Percentiles rank a stretch among this genome's conserved stretches.
Evolutionary conservation across 2,797 vertebrate species (phyloP).

Genomic region (Australoheros facetus): DNA sequence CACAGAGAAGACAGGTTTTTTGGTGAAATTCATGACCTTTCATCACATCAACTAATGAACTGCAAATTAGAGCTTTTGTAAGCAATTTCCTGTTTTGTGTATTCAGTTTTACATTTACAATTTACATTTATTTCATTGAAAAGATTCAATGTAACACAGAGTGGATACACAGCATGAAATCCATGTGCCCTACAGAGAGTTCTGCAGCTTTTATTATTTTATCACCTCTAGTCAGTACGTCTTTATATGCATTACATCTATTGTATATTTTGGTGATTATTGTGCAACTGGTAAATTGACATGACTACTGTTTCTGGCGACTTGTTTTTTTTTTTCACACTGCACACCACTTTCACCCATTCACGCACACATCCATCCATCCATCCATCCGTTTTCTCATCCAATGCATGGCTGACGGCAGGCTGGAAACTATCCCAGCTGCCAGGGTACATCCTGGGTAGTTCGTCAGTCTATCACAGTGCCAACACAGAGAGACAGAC

Average conservation of each 20-base stretch:
- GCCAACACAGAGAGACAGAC: not conserved
- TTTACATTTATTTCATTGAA: not conserved
- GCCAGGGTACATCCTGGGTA: not conserved
- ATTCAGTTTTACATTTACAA: not conserved
- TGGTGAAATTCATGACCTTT: too few relatives aligned
- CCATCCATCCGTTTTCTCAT: not conserved
- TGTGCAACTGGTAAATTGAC: not conserved
- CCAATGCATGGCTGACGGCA: rapidly evolving
- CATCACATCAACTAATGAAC: not conserved
- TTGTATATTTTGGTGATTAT: not conserved
- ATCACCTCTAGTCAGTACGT: not conserved
- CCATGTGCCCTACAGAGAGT: not conserved
- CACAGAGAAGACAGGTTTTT: too few relatives aligned
- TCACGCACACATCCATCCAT: not conserved
- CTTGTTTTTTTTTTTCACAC: not conserved
- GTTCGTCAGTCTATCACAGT: not conserved
- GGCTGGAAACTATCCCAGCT: not conserved
- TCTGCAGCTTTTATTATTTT: not conserved
- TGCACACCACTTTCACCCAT: not conserved
- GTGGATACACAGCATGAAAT: not conserved
- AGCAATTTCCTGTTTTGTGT: not conserved
- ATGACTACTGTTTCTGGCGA: too few relatives aligned
- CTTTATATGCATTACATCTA: too few relatives aligned
- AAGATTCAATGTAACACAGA: not conserved
- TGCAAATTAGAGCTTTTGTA: not conserved